phyloP scores from a whole-genome alignment of 2,113 vertebrate genomes.

The Stomatorhinus ivindoensis region DNA sequence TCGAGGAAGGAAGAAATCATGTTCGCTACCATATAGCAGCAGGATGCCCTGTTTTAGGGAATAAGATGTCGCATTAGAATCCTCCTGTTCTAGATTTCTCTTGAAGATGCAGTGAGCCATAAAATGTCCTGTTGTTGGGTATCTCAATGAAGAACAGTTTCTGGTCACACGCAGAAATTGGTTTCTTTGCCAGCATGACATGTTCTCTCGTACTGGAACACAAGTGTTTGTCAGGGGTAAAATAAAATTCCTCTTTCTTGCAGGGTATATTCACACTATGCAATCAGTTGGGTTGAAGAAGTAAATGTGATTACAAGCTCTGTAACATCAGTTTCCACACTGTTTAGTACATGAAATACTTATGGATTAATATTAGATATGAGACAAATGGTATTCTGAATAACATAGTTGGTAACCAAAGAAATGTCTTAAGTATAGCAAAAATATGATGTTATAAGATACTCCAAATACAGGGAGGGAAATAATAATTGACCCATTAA shows the following conservation, averaged over 20 bases:
- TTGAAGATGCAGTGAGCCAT: background rate
- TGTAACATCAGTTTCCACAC: background rate
- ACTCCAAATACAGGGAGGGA: background rate
- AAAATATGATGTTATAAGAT: background rate
- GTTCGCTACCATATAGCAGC: background rate
- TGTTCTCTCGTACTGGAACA: background rate
- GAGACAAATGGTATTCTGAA: background rate
- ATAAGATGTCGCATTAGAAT: background rate
- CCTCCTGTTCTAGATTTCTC: background rate
- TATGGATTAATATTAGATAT: background rate
- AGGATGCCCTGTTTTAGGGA: background rate
- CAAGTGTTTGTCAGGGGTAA: background rate
- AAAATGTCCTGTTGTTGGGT: background rate
- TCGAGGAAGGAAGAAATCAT: background rate
- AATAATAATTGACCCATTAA: too few relatives aligned
- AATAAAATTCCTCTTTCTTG: background rate
- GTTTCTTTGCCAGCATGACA: background rate
- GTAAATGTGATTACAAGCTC: background rate
- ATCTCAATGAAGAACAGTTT: background rate
- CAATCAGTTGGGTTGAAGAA: background rate
- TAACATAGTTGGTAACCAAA: background rate
- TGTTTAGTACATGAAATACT: background rate
- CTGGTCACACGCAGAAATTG: conserved; percentile 10
- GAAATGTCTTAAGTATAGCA: background rate
- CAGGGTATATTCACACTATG: background rate